These are phyloP conservation scores for Drosophila busckii DNA, from an alignment of 1,140 invertebrate species.

Conservation along the genomic window DNA sequence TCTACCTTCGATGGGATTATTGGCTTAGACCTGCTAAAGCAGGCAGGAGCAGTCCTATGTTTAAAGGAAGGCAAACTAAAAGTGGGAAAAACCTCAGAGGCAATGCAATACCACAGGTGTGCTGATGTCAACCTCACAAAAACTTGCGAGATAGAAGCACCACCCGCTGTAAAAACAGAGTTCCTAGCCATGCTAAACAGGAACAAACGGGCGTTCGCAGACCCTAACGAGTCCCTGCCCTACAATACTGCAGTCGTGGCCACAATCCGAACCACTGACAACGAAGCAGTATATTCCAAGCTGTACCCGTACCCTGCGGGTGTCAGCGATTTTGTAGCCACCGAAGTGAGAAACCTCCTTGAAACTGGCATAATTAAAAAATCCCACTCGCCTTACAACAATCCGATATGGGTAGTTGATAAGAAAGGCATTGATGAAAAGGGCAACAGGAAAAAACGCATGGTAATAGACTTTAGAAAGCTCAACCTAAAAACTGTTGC, in stretches of 20 bases:
- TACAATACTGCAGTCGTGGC: conserved; percentile 1
- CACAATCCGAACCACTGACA: not conserved
- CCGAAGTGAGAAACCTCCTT: not conserved
- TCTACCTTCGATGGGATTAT: conserved; percentile 2
- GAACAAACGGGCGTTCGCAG: not conserved
- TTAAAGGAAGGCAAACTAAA: not conserved
- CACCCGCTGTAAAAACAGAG: not conserved
- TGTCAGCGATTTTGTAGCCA: not conserved
- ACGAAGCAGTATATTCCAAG: not conserved
- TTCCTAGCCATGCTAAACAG: not conserved
- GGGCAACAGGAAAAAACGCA: not conserved
- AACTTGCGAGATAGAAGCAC: not conserved
- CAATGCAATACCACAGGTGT: not conserved
- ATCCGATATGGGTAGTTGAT: not conserved
- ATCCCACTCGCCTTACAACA: not conserved
- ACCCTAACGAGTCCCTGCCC: not conserved
- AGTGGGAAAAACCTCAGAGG: not conserved
- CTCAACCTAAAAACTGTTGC: not conserved
- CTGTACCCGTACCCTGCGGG: conserved; percentile 1
- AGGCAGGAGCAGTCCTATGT: not conserved
- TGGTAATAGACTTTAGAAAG: conserved; percentile 1
- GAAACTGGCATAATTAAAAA: not conserved
- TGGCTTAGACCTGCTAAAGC: not conserved
- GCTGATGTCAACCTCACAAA: not conserved
- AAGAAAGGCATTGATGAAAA: not conserved